Evolutionary conservation across 2,113 vertebrate species (phyloP).

Genomic region (Pycnonotus jocosus): DNA sequence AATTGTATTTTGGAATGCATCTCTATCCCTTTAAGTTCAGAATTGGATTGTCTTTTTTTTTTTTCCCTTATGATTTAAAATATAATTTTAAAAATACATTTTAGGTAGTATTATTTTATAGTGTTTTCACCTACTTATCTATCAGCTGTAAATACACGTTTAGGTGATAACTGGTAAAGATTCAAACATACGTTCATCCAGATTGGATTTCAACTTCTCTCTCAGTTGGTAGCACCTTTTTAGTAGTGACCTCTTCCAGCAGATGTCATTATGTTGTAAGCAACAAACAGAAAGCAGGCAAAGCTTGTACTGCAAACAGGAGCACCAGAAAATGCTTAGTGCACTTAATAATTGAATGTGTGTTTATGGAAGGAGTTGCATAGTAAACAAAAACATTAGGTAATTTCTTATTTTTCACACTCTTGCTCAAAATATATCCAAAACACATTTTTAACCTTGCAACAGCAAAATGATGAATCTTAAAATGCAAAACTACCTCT

Average conservation of each 20-base stretch:
- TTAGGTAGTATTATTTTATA: not conserved
- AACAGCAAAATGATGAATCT: constrained; percentile 28
- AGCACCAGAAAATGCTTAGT: constrained; percentile 17
- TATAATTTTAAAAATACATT: not conserved
- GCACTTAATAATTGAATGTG: not conserved
- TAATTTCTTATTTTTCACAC: constrained; percentile 27
- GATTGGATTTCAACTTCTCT: constrained; percentile 66
- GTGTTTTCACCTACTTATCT: constrained; percentile 37
- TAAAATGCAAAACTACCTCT: constrained; percentile 25
- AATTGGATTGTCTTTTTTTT: not conserved
- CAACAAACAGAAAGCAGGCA: constrained; percentile 53
- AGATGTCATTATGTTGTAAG: constrained; percentile 59
- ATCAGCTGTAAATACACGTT: constrained; percentile 6
- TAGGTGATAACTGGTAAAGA: constrained; percentile 55
- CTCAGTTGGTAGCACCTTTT: constrained; percentile 64
- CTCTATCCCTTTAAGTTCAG: not conserved
- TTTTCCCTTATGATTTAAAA: not conserved
- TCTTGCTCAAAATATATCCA: constrained; percentile 31
- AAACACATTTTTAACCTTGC: constrained; percentile 27
- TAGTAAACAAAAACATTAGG: not conserved
- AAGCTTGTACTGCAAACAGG: not conserved
- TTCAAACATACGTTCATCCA: constrained; percentile 63
- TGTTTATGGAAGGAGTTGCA: not conserved
- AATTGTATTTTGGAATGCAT: not conserved
- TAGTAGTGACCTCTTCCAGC: constrained; percentile 61